Percentiles rank a stretch among this genome's conserved stretches.
phyloP scores from a whole-genome alignment of 2,797 vertebrate species.

The Fistularia tabacaria region DNA sequence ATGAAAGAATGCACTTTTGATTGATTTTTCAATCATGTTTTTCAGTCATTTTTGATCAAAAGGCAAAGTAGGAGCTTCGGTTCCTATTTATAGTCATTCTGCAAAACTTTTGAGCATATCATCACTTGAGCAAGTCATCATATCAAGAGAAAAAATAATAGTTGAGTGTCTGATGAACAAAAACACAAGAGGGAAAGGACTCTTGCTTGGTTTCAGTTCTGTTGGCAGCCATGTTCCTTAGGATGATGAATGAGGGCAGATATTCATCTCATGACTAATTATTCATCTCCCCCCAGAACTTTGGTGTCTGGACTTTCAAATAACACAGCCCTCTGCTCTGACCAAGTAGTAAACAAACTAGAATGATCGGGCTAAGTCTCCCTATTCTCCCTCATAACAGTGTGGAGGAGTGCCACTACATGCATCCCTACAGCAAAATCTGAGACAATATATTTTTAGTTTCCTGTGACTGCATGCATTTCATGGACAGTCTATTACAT shows the following conservation, averaged over 20 bases:
- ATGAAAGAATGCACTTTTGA: constrained; percentile 6
- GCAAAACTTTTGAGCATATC: constrained; percentile 37
- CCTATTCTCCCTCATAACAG: constrained; percentile 8
- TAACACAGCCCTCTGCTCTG: constrained; percentile 40
- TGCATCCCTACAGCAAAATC: neutral
- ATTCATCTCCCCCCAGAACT: constrained; percentile 57
- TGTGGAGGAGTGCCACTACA: constrained; percentile 13
- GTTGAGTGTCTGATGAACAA: constrained; percentile 21
- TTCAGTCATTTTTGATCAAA: constrained; percentile 13
- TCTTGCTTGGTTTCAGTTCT: constrained; percentile 41
- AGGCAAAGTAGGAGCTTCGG: neutral
- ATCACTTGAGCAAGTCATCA: constrained; percentile 26
- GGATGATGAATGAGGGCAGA: constrained; percentile 62
- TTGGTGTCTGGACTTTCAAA: constrained; percentile 52
- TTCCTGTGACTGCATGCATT: neutral
- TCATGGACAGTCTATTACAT: too few relatives aligned
- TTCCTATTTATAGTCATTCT: constrained; percentile 12
- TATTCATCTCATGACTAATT: constrained; percentile 66
- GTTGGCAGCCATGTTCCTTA: constrained; percentile 40
- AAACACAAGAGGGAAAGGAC: constrained; percentile 40
- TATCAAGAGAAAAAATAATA: too few relatives aligned
- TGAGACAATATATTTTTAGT: too few relatives aligned
- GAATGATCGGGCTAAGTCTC: constrained; percentile 36
- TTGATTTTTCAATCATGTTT: constrained; percentile 13
- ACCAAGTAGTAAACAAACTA: constrained; percentile 50